A percentile compares a stretch with the other conserved stretches of the same genome.
Evolutionary conservation across 2,113 vertebrate genomes (phyloP).

Genomic region (Sula dactylatra): DNA sequence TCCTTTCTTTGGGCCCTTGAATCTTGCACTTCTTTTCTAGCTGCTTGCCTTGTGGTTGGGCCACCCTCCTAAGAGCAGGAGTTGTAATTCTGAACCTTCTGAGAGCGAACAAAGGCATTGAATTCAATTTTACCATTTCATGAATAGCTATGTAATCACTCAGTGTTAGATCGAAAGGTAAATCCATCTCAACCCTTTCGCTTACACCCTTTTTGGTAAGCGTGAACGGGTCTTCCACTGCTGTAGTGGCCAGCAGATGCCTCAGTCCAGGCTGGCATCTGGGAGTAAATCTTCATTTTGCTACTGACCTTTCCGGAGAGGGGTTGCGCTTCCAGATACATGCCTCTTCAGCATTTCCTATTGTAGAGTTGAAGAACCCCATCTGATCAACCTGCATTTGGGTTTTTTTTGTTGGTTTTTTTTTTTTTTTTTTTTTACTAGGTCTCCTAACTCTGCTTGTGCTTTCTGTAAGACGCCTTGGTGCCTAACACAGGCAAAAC

Average conservation of each 20-base stretch:
- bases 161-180: not conserved
- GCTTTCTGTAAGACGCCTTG: not conserved
- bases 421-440: not conserved
- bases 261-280: not conserved
- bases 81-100: not conserved
- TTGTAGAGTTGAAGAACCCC: not conserved
- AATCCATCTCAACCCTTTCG: not conserved
- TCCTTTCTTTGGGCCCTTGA: not conserved
- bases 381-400: not conserved
- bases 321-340: rapidly evolving
- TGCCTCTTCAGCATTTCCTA: not conserved
- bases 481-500: not conserved
- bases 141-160: not conserved
- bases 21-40: not conserved
- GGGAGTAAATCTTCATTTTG: not conserved
- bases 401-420: not conserved
- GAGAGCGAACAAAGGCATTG: rapidly evolving
- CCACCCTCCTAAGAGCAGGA: not conserved
- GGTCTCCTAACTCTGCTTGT: not conserved
- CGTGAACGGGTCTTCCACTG: not conserved
- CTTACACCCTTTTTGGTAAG: not conserved
- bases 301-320: rapidly evolving
- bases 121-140: not conserved
- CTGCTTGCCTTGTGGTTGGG: not conserved
- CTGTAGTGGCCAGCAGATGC: not conserved